Conservation (phyloP, 2,113 vertebrate genomes). For the Catagonus wagneri region DNA sequence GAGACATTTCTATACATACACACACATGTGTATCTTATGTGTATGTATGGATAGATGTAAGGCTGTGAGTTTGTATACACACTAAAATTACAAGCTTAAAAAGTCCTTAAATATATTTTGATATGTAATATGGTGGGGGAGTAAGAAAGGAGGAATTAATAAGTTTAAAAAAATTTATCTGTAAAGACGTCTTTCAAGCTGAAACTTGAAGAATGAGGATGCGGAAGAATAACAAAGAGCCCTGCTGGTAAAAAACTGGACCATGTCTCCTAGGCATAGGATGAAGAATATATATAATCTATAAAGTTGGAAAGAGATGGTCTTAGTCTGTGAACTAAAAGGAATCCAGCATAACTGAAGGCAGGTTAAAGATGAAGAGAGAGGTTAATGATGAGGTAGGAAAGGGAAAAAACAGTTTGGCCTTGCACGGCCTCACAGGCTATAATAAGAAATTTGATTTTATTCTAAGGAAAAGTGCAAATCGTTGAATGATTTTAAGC, state of each 20-base stretch:
- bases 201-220: not conserved
- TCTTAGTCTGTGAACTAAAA: not conserved
- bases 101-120: not conserved
- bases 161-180: not conserved
- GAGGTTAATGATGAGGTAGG: not conserved
- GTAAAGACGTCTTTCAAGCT: not conserved
- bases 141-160: not conserved
- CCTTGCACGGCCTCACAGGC: not conserved
- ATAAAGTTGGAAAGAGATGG: not conserved
- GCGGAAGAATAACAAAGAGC: not conserved
- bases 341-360: not conserved
- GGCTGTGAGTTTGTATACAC: not conserved
- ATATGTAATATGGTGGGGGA: not conserved
- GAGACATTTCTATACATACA: not conserved
- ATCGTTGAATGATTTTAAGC: not conserved
- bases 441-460: not conserved
- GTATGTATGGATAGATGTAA: not conserved
- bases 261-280: not conserved
- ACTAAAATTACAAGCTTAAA: not conserved
- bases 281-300: not conserved
- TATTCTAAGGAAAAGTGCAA: not conserved
- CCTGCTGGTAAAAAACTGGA: not conserved
- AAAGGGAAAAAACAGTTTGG: not conserved
- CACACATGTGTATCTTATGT: not conserved
- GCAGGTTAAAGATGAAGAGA: not conserved